Conservation (phyloP, 2,888 invertebrate species). For the Drosophila bunnanda region DNA sequence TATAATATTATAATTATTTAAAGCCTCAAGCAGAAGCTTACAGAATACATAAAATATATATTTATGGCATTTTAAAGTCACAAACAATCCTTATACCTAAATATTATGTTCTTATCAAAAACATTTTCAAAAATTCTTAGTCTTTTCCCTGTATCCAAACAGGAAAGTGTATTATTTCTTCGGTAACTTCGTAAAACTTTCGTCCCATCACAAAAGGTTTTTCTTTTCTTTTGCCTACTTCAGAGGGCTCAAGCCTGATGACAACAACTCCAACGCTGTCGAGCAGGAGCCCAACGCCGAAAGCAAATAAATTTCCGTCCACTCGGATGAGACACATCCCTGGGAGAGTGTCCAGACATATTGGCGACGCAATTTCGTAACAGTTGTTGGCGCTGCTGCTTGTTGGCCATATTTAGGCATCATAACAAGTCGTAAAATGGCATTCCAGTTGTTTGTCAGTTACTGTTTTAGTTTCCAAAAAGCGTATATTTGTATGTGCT, state of each 20-base stretch:
- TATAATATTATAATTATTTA: too few species aligned
- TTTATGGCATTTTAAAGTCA: not conserved
- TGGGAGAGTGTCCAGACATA: slow-evolving; percentile 70
- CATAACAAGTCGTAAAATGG: slow-evolving; percentile 66
- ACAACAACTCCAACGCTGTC: slow-evolving; percentile 15
- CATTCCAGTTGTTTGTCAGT: slow-evolving; percentile 54
- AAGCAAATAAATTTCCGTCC: slow-evolving; percentile 42
- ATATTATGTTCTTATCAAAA: not conserved
- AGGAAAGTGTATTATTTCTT: slow-evolving; percentile 33
- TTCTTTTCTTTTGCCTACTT: slow-evolving; percentile 49
- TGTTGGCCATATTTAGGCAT: slow-evolving; percentile 59
- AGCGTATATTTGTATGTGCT: not conserved
- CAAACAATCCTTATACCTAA: not conserved
- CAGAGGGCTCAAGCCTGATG: slow-evolving; percentile 31
- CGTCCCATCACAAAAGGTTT: slow-evolving; percentile 12
- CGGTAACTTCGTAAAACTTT: not conserved
- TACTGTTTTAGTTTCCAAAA: slow-evolving; percentile 28
- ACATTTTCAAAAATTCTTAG: not conserved
- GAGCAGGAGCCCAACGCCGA: slow-evolving; percentile 17
- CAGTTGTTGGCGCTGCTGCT: slow-evolving; percentile 16
- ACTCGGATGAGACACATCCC: slow-evolving; percentile 37
- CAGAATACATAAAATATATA: not conserved
- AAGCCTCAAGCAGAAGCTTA: too few species aligned
- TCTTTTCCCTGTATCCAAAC: not conserved
- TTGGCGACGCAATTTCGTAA: slow-evolving; percentile 67